Base-by-base conservation (phyloP, 2,113 vertebrate genomes). In the Petrocephalus zakoni region DNA sequence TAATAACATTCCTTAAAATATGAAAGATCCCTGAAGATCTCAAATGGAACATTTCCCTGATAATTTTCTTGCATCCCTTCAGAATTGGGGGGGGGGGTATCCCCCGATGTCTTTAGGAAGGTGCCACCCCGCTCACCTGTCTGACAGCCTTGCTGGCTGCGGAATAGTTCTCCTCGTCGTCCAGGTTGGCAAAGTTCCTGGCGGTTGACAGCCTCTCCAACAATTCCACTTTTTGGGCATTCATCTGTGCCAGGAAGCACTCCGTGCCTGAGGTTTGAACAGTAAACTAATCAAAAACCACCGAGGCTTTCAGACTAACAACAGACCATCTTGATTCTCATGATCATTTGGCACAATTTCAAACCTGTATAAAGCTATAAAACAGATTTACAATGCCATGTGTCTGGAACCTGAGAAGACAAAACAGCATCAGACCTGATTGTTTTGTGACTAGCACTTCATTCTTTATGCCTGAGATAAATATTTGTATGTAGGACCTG, bases 131-230 rank as follows among this genome's bases (percentile, higher is more conserved):
- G 15, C 95, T 93, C 25, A 97, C 97, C 95, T 97, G 97, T 89
- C 95, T 95, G n/a, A 99, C 92, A 5, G 98, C 98, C 95, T 97
- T 99, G 90, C 95, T 97, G 29, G 98, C 98, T 56, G 96, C 96
- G 1, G 90, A 94, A 90, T 97, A 99, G 92, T 97, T 99, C 55
- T 97, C 97, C 89, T 97, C 96, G 1, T 98, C 97, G 0, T 99
- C 98, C 96, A 99, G 95, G 89, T 96, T 99, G 86, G 96, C 95
- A 93, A 99, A 97, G 89, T 97, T 97, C 91, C 97, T 96, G 87
- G 97, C 97, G 25, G 95, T 98, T 49, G 97, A 98, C 19, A 99
- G 94, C 90, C 98, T 96, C 93, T 99, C 98, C 91, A 99, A 89
- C 92, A 99, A 96, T 89, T 98, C 98, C 22, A 93, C 96, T 93